A percentile compares a stretch with the other conserved stretches of the same genome.
Conservation (phyloP, 1,140 invertebrate species). For the Parapsyche elsis region DNA sequence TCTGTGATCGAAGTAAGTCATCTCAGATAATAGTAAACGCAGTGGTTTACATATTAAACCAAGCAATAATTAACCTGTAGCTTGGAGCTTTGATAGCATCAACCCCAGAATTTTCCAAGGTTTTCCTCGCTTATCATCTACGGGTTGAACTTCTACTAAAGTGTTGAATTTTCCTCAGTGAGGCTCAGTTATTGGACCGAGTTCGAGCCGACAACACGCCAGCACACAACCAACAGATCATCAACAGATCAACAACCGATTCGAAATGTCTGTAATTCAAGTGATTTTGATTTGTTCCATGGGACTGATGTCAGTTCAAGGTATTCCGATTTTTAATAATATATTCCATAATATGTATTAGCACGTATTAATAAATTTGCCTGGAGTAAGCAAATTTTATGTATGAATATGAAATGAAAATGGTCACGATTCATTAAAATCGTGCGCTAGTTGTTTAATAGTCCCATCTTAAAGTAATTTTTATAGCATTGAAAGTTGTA, state of each 20-base stretch:
- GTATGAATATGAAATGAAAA: too few species aligned
- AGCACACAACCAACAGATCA: background rate
- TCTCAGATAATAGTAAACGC: too few species aligned
- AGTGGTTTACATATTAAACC: too few species aligned
- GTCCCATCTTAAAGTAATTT: too few species aligned
- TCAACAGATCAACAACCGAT: background rate
- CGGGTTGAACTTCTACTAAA: background rate
- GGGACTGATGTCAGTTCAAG: slow-evolving; percentile 27
- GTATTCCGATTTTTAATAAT: background rate
- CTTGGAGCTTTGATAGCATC: too few species aligned
- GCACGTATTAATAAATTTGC: too few species aligned
- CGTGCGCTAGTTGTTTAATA: too few species aligned
- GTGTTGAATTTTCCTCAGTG: slow-evolving; percentile 8
- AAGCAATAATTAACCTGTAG: too few species aligned
- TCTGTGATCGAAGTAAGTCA: too few species aligned
- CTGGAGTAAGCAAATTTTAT: too few species aligned
- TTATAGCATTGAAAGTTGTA: too few species aligned
- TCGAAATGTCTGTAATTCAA: slow-evolving; percentile 7
- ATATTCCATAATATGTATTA: too few species aligned
- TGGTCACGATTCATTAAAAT: background rate
- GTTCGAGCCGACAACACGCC: slow-evolving; percentile 1
- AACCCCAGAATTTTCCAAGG: slow-evolving; percentile 16
- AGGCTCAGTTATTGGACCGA: slow-evolving; percentile 13
- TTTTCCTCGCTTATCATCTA: background rate
- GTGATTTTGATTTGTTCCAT: slow-evolving; percentile 1